Evolutionary conservation across 2,113 vertebrate species (phyloP), one percentile per base, ranked within the genome.

Genomic region (Gymnorhina tibicen): DNA sequence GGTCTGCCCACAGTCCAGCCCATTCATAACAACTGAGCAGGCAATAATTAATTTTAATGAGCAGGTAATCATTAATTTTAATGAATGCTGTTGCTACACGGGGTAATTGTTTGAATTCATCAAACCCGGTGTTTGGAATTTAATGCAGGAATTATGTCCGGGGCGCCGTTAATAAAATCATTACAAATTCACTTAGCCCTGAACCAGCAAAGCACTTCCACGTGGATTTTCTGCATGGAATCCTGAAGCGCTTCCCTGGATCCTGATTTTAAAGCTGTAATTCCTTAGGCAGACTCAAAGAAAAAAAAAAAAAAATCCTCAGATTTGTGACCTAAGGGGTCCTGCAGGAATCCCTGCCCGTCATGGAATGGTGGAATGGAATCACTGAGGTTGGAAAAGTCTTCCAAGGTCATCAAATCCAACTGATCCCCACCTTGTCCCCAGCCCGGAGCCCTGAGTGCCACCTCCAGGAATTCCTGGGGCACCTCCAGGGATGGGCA

Each of bases 51-150:
- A 59, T 59, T 59, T 37, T 59, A 37, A 59, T 20, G 24, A 68
- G 63, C 69, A 78, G 69, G 80, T 35, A 47, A 62, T 84, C 27
- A 86, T 81, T 77, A 76, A 76, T 93, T 83, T 35, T 89, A 84
- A 91, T 78, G 66, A 85, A 72, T n/a, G 49, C 56, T 49, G 69
- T 35, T 87, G 80, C 63, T 75, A 69, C 56, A 13, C 1, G 8
- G 35, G 41, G 44, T 58, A 78, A 84, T 89, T 87, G 56, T 70
- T 70, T 26, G 64, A 85, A 92, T 91, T 68, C 68, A 67, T 82
- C 72, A 90, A 55, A 64, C 60, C 35, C 9, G 22, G 53, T 44
- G 52, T 42, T 92, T 42, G 39, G 67, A 53, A 39, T 53, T 82
- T 60, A 64, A 84, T 19, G 70, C 2, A 10, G 70, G 66, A 92